A percentile compares a stretch with the other conserved stretches of the same genome.
Evolutionary conservation across 2,797 vertebrate genomes (phyloP).

Genomic region (Cynopterus sphinx): DNA sequence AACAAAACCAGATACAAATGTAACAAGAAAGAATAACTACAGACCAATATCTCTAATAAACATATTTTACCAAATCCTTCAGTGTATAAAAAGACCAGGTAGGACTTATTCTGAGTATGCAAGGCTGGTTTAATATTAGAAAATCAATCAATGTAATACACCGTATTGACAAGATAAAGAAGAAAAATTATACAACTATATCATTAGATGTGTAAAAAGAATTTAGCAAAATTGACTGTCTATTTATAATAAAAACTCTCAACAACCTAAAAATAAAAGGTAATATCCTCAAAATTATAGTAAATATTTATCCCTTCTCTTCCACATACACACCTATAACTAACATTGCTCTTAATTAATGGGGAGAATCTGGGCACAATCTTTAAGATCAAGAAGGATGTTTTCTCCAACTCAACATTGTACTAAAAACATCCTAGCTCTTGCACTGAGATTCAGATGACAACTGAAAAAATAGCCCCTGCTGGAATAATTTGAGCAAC

Average conservation of each 20-base stretch:
- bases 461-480: neutral
- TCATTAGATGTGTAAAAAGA: neutral
- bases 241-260: neutral
- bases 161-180: neutral
- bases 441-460: neutral
- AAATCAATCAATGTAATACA: neutral
- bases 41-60: neutral
- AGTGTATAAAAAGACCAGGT: neutral
- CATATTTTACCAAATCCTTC: neutral
- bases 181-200: neutral
- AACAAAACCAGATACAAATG: neutral
- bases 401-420: neutral
- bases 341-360: neutral
- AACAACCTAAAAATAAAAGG: neutral
- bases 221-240: neutral
- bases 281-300: neutral
- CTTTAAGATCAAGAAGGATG: neutral
- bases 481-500: neutral
- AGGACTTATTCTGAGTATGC: neutral
- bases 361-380: neutral
- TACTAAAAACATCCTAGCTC: neutral
- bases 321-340: neutral
- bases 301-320: neutral
- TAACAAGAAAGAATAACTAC: neutral
- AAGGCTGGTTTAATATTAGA: neutral